A percentile compares a stretch with the other conserved stretches of the same genome.
Conservation (phyloP, 1,140 invertebrate species). For the Drosophila nebulosa region DNA sequence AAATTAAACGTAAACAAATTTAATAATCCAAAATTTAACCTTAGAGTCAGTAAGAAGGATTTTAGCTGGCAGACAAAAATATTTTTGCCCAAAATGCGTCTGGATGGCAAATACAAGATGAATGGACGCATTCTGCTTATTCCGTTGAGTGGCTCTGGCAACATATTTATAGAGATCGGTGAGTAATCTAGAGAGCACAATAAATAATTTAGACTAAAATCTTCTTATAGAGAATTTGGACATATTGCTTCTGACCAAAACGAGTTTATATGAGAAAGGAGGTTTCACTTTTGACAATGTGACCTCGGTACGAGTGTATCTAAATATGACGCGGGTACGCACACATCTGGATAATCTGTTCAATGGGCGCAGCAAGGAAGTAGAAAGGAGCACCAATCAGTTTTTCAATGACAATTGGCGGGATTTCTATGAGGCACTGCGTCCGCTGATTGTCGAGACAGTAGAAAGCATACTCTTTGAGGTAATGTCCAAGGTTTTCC, state of each 20-base stretch:
- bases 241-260: constrained; percentile 84
- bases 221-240: constrained; percentile 83
- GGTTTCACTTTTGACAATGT: constrained; percentile 85
- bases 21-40: neutral
- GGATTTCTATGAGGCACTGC: constrained; percentile 84
- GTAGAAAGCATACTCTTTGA: constrained; percentile 85
- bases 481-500: constrained; percentile 84
- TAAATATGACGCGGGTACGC: constrained; percentile 80
- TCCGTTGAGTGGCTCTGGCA: constrained; percentile 85
- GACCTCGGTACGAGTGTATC: constrained; percentile 83
- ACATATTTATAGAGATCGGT: constrained; percentile 87
- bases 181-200: neutral
- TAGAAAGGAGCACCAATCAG: constrained; percentile 85
- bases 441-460: constrained; percentile 84
- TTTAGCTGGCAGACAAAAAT: constrained; percentile 86
- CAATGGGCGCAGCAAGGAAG: constrained; percentile 65
- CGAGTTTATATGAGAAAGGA: constrained; percentile 83
- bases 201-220: neutral
- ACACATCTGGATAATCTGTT: constrained; percentile 64
- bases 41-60: constrained; percentile 84
- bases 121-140: constrained; percentile 87
- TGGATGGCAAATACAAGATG: constrained; percentile 87
- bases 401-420: constrained; percentile 87
- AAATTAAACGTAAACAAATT: neutral
- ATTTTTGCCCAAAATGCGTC: constrained; percentile 84